Base-by-base conservation (phyloP, 2,888 invertebrate species). In the Caenorhabditis uteleia region DNA sequence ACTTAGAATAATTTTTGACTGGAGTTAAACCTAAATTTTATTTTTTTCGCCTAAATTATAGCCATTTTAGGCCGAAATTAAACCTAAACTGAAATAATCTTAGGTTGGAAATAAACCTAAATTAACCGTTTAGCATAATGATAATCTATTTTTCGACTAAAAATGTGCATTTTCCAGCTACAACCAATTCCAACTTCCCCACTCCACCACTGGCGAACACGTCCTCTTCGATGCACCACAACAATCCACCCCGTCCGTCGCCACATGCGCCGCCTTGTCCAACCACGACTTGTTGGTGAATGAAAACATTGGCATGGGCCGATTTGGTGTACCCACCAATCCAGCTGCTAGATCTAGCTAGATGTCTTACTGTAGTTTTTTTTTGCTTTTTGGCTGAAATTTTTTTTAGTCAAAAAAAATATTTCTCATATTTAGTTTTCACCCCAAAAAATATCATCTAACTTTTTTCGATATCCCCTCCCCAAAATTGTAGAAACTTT, bases 171-270 rank as follows among this genome's bases (percentile, higher is more conserved):
- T 7, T 61, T 71, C 27, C 55, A 72, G 73, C 29, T 70, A 65
- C 70, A 67, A 68, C 50, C 46, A 66, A 40, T 65, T 68, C 38
- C 69, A 66, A 42, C n/a, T n/a, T n/a, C 60, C 55, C 14, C 61
- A 68, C 39, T 57, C 66, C 25, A 67, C 74, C 29, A 69, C 70
- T 10, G 67, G 67, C 18, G 74, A 74, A 43, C 74, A 74, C 38
- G 47, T 56, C 23, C 74, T 74, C 1, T 74, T 74, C 50, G 74
- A 71, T 20, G 46, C 60, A 18, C 50, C 59, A 12, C 27, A 54
- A 0, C 27, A 49, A 12, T 26, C 53, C 23, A 40, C 55, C 14
- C 36, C 45, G 4, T 34, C 58, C 1, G 39, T 66, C 8, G 49
- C 59, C 14, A 49, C 59, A 5, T 43, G 33, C 10, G 42, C 46